Percentiles rank a stretch among this genome's conserved stretches.
phyloP scores from a whole-genome alignment of 2,113 vertebrate genomes.

The Gracilinanus agilis region DNA sequence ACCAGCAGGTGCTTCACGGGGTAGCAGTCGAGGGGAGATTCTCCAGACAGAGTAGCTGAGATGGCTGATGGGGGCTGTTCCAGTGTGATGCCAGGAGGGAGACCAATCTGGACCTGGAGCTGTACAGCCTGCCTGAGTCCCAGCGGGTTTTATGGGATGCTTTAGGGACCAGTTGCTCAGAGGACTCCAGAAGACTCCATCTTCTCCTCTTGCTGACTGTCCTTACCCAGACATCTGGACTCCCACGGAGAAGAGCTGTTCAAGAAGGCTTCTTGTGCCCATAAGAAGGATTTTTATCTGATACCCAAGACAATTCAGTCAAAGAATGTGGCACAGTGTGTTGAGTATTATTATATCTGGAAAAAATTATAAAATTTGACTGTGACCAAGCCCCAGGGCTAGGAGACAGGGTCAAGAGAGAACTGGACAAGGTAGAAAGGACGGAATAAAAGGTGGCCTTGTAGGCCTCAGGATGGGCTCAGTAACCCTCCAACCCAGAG shows the following conservation, averaged over 20 bases:
- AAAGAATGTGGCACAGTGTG: conserved; percentile 87
- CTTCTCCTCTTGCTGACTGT: conserved; percentile 83
- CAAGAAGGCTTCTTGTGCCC: conserved; percentile 79
- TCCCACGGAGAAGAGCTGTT: conserved; percentile 84
- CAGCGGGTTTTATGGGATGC: conserved; percentile 82
- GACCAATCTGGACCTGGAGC: conserved; percentile 85
- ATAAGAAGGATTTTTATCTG: conserved; percentile 85
- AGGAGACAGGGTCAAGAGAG: conserved; percentile 71
- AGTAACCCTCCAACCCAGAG: conserved; percentile 62
- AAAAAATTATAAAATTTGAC: conserved; percentile 84
- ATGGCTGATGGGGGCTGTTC: conserved; percentile 86
- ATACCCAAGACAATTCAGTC: conserved; percentile 86
- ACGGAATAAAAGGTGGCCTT: conserved; percentile 74
- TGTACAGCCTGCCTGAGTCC: conserved; percentile 87
- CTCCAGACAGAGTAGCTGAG: conserved; percentile 75
- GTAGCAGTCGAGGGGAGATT: too few relatives aligned
- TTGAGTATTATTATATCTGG: conserved; percentile 89
- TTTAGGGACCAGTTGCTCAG: conserved; percentile 83
- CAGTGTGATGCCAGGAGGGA: conserved; percentile 87
- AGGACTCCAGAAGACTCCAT: conserved; percentile 67
- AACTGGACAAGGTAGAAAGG: conserved; percentile 64
- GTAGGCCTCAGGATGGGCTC: conserved; percentile 65
- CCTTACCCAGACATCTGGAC: conserved; percentile 87
- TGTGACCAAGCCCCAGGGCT: conserved; percentile 42
- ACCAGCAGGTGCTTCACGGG: too few relatives aligned